Evolutionary conservation across 1,140 invertebrate genomes (phyloP), one percentile per base, ranked within the genome.

Genomic region (Dendrolimus punctatus): DNA sequence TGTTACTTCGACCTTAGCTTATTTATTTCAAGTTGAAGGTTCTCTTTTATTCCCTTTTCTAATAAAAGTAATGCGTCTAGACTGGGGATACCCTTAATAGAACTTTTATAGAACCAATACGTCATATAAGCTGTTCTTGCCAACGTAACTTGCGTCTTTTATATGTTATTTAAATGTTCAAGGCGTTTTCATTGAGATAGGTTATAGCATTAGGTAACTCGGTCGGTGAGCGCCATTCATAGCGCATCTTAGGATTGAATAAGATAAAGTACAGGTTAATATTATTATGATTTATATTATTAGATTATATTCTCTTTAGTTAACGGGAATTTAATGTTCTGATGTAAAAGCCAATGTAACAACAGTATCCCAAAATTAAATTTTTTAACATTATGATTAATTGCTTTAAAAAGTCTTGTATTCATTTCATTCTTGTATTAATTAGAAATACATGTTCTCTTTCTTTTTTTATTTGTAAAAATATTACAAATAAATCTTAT

Each of bases 11-110:
- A 83, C 80, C 81, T 85, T 81, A 81, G 70, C 71, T 77, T 71
- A 76, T 73, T 76, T 73, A 61, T 72, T 76, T 79, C 81, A 83
- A 85, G 76, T 85, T 85, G 75, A 85, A 83, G 80, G 79, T 81
- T 73, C 66, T 63, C 71, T 55, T 72, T 85, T 82, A 65, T 81
- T 49, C 58, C 37, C 44, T 49, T 61, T 75, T 55, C 66, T 70
- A 70, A 71, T 72, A 64, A 63, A 74, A 73, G 79, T 70, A 58
- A 51, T 48, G 46, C 70, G 78, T 81, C 78, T 81, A 78, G 73
- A 50, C 49, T 54, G 62, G 68, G 66, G 68, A 70, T 66, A 55
- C 60, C 55, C 58, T 76, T 59, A 76, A 80, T 80, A 70, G 74
- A 57, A 61, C 61, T 71, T 64, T 73, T 74, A 77, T 74, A 23